A percentile compares a stretch with the other conserved stretches of the same genome.
Evolutionary conservation across 2,888 invertebrate species (phyloP).

Genomic region (Tuta absoluta): DNA sequence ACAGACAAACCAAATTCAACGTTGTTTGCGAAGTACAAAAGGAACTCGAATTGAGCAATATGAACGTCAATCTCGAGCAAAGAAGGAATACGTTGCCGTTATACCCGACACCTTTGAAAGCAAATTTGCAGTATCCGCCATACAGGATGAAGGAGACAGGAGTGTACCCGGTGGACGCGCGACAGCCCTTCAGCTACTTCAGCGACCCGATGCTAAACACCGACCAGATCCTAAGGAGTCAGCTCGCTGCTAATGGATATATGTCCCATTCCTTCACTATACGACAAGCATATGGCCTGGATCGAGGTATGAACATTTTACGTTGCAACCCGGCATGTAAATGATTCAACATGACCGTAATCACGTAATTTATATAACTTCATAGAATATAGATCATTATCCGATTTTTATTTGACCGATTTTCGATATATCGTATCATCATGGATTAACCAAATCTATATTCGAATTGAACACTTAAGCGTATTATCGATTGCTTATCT

Average conservation of each 20-base stretch:
- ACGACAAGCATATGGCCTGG: slow-evolving; percentile 64
- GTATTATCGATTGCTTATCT: slow-evolving; percentile 4
- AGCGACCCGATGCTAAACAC: slow-evolving; percentile 63
- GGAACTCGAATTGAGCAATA: slow-evolving; percentile 49
- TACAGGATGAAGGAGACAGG: slow-evolving; percentile 56
- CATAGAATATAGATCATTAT: neutral
- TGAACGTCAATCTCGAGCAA: slow-evolving; percentile 53
- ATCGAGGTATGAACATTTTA: slow-evolving; percentile 58
- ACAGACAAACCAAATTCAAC: slow-evolving; percentile 46
- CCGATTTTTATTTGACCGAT: slow-evolving; percentile 11
- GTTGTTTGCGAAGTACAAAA: slow-evolving; percentile 51
- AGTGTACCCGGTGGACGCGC: slow-evolving; percentile 47
- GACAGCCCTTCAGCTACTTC: slow-evolving; percentile 56
- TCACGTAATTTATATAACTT: neutral
- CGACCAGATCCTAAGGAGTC: slow-evolving; percentile 62
- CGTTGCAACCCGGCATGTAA: neutral
- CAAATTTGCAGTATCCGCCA: slow-evolving; percentile 53
- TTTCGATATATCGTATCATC: slow-evolving; percentile 2
- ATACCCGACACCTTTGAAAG: slow-evolving; percentile 66
- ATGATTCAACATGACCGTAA: neutral
- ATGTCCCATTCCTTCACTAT: slow-evolving; percentile 56
- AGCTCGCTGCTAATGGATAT: slow-evolving; percentile 62
- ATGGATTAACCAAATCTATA: slow-evolving; percentile 20
- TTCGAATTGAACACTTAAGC: slow-evolving; percentile 6
- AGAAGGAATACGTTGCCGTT: slow-evolving; percentile 68